Base-by-base conservation (phyloP, 2,888 invertebrate species). In the Orchesella flavescens region DNA sequence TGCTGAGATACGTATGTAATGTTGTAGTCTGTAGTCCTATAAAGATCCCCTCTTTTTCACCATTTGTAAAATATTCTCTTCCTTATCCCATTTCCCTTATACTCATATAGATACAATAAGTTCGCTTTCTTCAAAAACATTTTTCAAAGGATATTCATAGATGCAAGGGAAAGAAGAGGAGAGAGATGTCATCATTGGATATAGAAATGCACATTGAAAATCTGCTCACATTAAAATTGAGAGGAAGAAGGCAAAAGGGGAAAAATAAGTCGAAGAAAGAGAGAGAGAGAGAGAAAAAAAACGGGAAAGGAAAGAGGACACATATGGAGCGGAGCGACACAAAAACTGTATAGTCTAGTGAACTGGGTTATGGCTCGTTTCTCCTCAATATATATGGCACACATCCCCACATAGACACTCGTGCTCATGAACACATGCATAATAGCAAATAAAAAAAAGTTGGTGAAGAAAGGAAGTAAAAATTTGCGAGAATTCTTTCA, bases 141-240 rank as follows among this genome's bases (percentile, higher is more conserved):
- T 9, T 59, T 34, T 59, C 21, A 17, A 59, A 15, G 59, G 59
- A 59, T 19, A 59, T 59, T 59, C 34, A 34, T 34, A 34, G 34
- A 34, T 34, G 24, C 53, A 53, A 15, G 15, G 13, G 44, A 76
- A 21, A 66, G 24, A 21, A 66, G 24, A 63, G 49, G 61, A 19
- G 23, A 9, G 43, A 77, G 68, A 21, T 78, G 78, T 78, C 78
- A 78, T 49, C 59, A 34, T 34, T 34, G 71, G 53, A 55, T 53
- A 19, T 12, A 24, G 44, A 57, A 57, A 24, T 78, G 63, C 78
- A 71, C 78, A 78, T 78, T 78, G 78, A 71, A 79, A 79, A 79
- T 79, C 72, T 73, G 72, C 72, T 72, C 79, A 79, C 79, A 79
- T 79, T 79, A 79, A 79, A 72, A 79, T 79, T 79, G 79, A 73